Evolutionary conservation across 2,797 vertebrate species (phyloP), one percentile per base, ranked within the genome.

Genomic region (Pangasius macronema): DNA sequence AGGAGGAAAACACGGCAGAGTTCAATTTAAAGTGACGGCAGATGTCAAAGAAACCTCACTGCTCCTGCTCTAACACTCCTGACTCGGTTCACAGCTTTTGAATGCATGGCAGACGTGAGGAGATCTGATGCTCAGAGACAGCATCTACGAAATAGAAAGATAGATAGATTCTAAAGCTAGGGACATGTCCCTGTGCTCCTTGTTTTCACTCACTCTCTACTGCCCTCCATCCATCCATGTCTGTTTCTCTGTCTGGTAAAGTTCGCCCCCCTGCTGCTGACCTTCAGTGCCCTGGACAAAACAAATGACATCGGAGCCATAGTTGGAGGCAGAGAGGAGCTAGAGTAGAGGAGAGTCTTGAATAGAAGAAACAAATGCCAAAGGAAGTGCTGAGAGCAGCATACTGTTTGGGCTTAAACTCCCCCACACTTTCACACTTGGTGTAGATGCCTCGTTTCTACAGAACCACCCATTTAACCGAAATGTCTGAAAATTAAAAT

Each of bases 371-470:
- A 80, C 11, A 85, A 88, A 84, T 88, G 89, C 87, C 82, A n/a
- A 63, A 89, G 68, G 46, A 90, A 89, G 20, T 89, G 91, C 91
- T 92, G 89, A 92, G 84, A 86, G 77, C 70, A 91, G 89, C 89
- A 85, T 87, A 83, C 79, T 80, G 68, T 75, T 53, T 70, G 1
- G 3, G 22, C 42, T 9, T 63, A 30, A 51, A 73, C 67, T 24
- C 67, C 33, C 9, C 24, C 20, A 36, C 73, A 75, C 73, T 51
- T 76, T 76, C n/a, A n/a, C 46, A 57, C 77, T 75, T 82, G 49
- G 49, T 87, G 82, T 87, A 55, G 2, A 24, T 20, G 79, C 13
- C 2, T 61, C 13, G 49, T n/a, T 82, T 82, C 57, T 63, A n/a
- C 39, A 82, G 36, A 57, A 51, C 13, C 39, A 42, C 5, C 13